A percentile compares a stretch with the other conserved stretches of the same genome.
Conservation (phyloP, 2,113 vertebrate species). For the Anthoscopus minutus region DNA sequence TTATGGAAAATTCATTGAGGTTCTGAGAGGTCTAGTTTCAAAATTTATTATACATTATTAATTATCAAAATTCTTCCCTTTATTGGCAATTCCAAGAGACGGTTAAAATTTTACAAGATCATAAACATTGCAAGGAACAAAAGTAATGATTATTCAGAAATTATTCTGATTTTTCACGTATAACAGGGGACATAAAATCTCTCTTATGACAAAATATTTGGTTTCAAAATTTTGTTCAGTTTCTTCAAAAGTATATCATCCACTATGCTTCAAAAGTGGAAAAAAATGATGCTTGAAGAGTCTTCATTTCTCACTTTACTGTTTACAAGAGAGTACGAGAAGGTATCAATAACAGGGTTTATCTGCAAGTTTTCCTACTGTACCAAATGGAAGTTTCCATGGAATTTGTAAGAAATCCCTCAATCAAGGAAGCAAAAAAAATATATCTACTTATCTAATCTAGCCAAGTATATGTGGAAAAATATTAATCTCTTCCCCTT, state of each 20-base stretch:
- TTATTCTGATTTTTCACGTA: background rate
- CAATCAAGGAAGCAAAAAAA: background rate
- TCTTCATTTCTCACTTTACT: background rate
- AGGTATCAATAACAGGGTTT: background rate
- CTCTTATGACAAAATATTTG: background rate
- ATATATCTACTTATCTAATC: background rate
- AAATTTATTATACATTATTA: background rate
- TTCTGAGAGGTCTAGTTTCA: fast-evolving
- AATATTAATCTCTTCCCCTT: background rate
- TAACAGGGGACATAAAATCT: background rate
- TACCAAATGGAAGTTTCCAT: background rate
- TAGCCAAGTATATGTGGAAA: background rate
- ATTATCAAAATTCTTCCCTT: background rate
- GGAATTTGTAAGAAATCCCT: background rate
- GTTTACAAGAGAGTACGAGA: background rate
- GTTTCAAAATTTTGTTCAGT: background rate
- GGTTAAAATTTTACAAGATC: background rate
- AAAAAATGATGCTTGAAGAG: background rate
- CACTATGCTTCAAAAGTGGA: background rate
- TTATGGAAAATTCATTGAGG: background rate
- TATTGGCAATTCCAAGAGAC: background rate
- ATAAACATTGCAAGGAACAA: background rate
- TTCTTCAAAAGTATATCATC: background rate
- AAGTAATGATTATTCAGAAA: background rate
- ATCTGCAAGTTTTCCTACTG: background rate